A percentile compares a stretch with the other conserved stretches of the same genome.
These are phyloP conservation scores for human (Homo sapiens) DNA, from an alignment of 2,113 vertebrate genomes.

Conservation along the genomic window DNA sequence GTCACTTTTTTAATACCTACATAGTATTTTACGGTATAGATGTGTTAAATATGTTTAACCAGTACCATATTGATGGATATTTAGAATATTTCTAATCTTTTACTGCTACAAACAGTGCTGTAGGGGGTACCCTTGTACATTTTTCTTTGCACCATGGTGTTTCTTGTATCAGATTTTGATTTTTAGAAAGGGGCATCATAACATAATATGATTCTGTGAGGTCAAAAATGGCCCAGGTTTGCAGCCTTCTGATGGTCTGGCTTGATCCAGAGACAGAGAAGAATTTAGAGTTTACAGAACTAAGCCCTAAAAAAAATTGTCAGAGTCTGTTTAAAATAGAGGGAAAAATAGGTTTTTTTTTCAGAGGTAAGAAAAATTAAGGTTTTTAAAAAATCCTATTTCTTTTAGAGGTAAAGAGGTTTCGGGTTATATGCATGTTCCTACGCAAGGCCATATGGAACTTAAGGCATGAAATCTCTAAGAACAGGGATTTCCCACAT, in stretches of 20 bases:
- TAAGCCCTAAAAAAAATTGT: neutral
- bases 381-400: neutral
- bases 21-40: neutral
- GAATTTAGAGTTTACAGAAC: neutral
- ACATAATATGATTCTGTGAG: neutral
- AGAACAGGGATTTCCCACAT: neutral
- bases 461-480: neutral
- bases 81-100: neutral
- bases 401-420: neutral
- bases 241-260: neutral
- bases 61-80: neutral
- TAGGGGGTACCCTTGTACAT: neutral
- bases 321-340: neutral
- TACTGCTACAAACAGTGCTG: neutral
- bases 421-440: neutral
- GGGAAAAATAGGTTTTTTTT: neutral
- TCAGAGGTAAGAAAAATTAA: conserved; percentile 12
- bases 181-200: neutral
- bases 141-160: neutral
- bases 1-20: neutral
- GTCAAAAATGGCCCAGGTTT: neutral
- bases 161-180: neutral
- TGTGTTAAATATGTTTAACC: neutral
- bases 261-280: conserved; percentile 19
- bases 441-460: neutral